Base-by-base conservation (phyloP, 2,113 vertebrate genomes). In the Vicugna pacos region DNA sequence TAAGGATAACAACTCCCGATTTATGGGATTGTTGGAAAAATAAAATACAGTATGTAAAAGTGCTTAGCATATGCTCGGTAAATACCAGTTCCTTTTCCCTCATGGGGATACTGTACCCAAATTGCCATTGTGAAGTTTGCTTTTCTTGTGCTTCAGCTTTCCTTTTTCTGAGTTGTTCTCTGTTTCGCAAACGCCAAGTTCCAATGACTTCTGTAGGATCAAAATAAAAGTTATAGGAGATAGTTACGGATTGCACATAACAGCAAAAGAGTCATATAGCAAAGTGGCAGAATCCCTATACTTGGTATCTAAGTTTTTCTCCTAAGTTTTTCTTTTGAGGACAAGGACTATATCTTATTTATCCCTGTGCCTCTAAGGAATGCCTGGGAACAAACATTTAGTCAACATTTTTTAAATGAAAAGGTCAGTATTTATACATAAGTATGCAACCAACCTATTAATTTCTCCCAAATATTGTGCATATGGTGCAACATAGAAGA, bases 91-190 rank as follows among this genome's bases (percentile, higher is more conserved):
- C 50, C 46, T 28, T 19, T 56, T 30, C 32, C 56, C 42, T 6
- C 30, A n/a, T 30, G 82, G 87, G 69, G 19, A 93, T 77, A 94
- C 98, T 98, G 98, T 99, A 99, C 99, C 99, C 98, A 76, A 98
- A 97, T 98, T 99, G 96, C 99, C 99, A 99, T 97, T 99, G 99
- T 93, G 98, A 91, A 72, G 98, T 99, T 13, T 99, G 98, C 98
- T 99, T 99, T 89, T 99, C 99, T 81, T 99, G 98, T 1, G 98
- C 99, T 98, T 99, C 99, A 0, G 98, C 99, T 97, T 98, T 99
- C 97, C 99, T 99, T 97, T 99, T 99, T 90, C 97, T 99, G 91
- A 99, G 99, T 85, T 99, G 96, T 38, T 99, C 98, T 95, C 99
- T 99, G 97, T 99, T 99, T 95, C 99, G 98, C 97, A 99, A 86